phyloP scores from a whole-genome alignment of 1,140 invertebrate species.

The Cardiocondyla obscurior region DNA sequence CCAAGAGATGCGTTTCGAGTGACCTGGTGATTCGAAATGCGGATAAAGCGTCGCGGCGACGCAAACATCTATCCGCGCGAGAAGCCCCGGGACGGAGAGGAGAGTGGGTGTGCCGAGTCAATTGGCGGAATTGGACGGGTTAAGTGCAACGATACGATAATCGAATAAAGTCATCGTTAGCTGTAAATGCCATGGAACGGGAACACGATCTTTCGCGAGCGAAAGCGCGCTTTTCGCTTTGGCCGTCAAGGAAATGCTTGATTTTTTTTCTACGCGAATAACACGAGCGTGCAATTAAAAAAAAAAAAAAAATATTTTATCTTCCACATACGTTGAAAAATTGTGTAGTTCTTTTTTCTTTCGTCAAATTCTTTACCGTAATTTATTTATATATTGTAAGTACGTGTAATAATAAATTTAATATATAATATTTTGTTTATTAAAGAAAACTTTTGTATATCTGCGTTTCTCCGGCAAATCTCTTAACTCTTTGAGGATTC shows the following conservation, averaged over 20 bases:
- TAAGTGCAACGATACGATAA: conserved; percentile 77
- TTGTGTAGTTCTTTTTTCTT: background rate
- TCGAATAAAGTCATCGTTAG: conserved; percentile 73
- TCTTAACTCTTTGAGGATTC: background rate
- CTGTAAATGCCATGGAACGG: conserved; percentile 39
- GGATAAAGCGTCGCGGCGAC: conserved; percentile 63
- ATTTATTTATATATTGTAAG: background rate
- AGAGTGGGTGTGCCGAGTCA: conserved; percentile 72
- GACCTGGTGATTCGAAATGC: conserved; percentile 72
- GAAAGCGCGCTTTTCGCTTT: conserved; percentile 46
- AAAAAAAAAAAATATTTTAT: too few species aligned
- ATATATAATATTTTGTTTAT: background rate
- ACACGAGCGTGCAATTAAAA: background rate
- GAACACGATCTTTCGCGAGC: conserved; percentile 41
- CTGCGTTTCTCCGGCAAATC: background rate
- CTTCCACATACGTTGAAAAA: background rate
- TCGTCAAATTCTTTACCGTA: background rate
- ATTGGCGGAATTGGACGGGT: conserved; percentile 79
- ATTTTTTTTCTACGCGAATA: background rate
- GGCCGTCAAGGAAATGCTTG: background rate
- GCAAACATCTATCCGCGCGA: conserved; percentile 24
- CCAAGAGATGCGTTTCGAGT: conserved; percentile 9
- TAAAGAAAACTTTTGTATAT: background rate
- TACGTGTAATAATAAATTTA: background rate
- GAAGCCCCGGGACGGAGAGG: background rate